phyloP scores from a whole-genome alignment of 2,888 invertebrate genomes.

The Empis livida region DNA sequence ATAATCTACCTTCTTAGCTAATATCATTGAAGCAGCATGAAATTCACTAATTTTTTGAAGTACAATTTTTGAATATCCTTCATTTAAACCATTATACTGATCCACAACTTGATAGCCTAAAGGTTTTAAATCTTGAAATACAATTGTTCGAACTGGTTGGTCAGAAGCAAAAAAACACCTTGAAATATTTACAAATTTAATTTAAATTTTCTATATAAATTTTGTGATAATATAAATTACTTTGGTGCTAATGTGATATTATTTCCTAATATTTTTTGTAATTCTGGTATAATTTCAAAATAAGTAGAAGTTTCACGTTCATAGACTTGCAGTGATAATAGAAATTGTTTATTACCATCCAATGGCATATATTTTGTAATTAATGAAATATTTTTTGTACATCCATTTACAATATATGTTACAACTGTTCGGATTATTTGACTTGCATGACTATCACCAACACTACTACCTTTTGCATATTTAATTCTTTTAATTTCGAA shows the following conservation, averaged over 20 bases:
- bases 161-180: conserved; percentile 2
- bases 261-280: conserved; percentile 9
- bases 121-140: conserved; percentile 25
- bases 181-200: too few relatives aligned
- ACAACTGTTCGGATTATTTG: conserved; percentile 10
- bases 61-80: conserved; percentile 35
- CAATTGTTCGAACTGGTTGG: conserved; percentile 12
- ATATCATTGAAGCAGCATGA: conserved; percentile 39
- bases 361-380: conserved; percentile 12
- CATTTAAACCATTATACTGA: conserved; percentile 37
- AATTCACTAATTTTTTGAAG: conserved; percentile 37
- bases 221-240: too few relatives aligned
- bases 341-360: conserved; percentile 8
- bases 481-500: conserved; percentile 5
- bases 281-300: conserved; percentile 12
- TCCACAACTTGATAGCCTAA: conserved; percentile 34
- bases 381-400: conserved; percentile 6
- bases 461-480: conserved; percentile 11
- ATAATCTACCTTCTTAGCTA: conserved; percentile 37
- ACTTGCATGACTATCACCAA: conserved; percentile 13
- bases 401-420: background rate
- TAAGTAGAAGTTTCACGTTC: conserved; percentile 17
- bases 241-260: background rate
- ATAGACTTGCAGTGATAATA: conserved; percentile 14
- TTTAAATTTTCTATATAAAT: too few relatives aligned